Evolutionary conservation across 2,888 invertebrate genomes (phyloP).

Genomic region (Limenitis camilla): DNA sequence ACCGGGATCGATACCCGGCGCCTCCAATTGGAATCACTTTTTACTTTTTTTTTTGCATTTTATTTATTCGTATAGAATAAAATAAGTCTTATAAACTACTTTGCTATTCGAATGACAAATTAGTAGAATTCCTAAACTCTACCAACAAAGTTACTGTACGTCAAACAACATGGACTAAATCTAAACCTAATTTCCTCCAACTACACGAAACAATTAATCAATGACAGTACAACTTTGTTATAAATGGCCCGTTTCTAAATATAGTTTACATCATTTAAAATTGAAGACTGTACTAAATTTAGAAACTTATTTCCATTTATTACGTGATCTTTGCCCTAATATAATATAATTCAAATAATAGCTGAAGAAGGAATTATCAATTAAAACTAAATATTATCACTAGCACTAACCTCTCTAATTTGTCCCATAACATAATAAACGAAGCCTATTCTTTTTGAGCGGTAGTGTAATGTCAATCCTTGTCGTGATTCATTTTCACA

Average conservation of each 20-base stretch:
- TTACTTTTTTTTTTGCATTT: too few relatives aligned
- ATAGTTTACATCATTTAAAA: too few relatives aligned
- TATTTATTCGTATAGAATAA: too few relatives aligned
- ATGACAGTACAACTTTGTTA: conserved; percentile 3
- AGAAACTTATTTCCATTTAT: neutral
- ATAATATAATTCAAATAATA: too few relatives aligned
- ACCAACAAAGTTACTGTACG: too few relatives aligned
- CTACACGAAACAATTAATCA: conserved; percentile 6
- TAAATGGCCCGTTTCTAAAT: neutral
- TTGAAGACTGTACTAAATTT: neutral
- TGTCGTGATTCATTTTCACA: conserved; percentile 95
- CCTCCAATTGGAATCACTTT: too few relatives aligned
- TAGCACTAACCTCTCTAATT: conserved; percentile 81
- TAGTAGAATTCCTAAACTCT: too few relatives aligned
- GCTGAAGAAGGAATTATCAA: too few relatives aligned
- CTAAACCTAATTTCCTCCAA: neutral
- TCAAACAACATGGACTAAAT: neutral
- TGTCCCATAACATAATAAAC: conserved; percentile 98
- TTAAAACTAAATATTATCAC: neutral
- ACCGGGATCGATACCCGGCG: conserved; percentile 75
- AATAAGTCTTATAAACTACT: too few relatives aligned
- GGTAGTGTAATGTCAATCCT: conserved; percentile 93
- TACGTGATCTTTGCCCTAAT: too few relatives aligned
- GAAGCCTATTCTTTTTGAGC: conserved; percentile 94
- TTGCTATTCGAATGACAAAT: too few relatives aligned